Base-by-base conservation (phyloP, 2,113 vertebrate genomes). In the Eleginops maclovinus region DNA sequence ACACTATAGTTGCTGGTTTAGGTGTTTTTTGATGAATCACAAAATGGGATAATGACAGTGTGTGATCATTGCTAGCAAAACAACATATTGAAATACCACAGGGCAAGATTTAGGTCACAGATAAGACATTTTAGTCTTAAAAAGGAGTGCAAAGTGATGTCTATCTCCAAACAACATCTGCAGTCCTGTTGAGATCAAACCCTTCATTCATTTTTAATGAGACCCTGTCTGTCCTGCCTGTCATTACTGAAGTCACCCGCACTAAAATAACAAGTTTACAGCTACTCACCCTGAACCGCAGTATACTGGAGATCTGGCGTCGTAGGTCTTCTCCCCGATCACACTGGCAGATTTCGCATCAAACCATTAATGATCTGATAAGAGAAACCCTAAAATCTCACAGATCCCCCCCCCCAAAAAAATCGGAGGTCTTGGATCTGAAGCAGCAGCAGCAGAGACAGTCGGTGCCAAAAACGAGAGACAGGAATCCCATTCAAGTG, bases 221-320 rank as follows among this genome's bases (percentile, higher is more conserved):
- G 58, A 11, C 64, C 54, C 44, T 9, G 59, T 46, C 43, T 59
- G 58, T 9, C 19, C 19, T n/a, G 54, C 9, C 43, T 60, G 81
- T 80, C 69, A 72, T 12, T 41, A 0, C 54, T 58, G 3, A 47
- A 64, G 24, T 75, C 31, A 41, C 22, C 43, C 72, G 14, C 64
- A 55, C 69, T 46, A 12, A 49, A 74, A 83, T 17, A 77, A 72
- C 67, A 83, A 91, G 77, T 88, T 85, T 47, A 2, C 8, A 5
- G 17, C 6, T 59, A 93, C 94, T 93, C 59, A 94, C 94, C 92
- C 75, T 64, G 76, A 86, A 66, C 79, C 79, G 72, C 82, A 67
- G 87, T 69, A 71, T 56, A 22, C 63, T 26, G 79, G 67, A 81
- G 79, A 59, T 69, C 46, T 74, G 54, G 58, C 67, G 84, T 84